Conservation (phyloP, 2,797 vertebrate genomes). For the Nothura maculosa region DNA sequence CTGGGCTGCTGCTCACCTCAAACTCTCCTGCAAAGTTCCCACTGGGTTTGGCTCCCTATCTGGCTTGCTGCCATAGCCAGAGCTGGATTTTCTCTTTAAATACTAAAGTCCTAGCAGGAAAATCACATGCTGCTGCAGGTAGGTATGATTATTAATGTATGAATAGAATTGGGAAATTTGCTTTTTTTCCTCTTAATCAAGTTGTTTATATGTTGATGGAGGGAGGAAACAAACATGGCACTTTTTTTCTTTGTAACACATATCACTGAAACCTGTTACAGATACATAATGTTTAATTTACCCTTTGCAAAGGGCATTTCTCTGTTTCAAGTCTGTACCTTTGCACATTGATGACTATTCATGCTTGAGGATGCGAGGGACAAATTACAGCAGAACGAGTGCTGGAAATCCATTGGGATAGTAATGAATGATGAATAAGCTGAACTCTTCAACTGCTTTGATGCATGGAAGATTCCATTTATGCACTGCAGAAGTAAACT, state of each 20-base stretch:
- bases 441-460: background rate
- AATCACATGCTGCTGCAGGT: background rate
- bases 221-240: background rate
- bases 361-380: background rate
- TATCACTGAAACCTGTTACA: background rate
- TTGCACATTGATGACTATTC: background rate
- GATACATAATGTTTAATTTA: background rate
- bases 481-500: background rate
- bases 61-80: background rate
- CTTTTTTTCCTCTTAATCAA: slow-evolving; percentile 30
- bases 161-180: background rate
- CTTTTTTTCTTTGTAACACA: background rate
- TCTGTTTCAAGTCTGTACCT: slow-evolving; percentile 22
- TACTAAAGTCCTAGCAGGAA: background rate
- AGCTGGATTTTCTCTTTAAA: background rate
- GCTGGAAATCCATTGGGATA: background rate
- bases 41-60: accelerated
- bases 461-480: background rate
- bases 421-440: background rate
- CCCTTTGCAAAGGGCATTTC: slow-evolving; percentile 17
- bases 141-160: background rate
- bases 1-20: background rate
- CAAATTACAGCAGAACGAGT: background rate
- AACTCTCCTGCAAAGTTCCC: background rate
- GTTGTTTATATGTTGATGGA: background rate